Conservation (phyloP, 2,797 vertebrate species). For the Sphenopsis melanotis region DNA sequence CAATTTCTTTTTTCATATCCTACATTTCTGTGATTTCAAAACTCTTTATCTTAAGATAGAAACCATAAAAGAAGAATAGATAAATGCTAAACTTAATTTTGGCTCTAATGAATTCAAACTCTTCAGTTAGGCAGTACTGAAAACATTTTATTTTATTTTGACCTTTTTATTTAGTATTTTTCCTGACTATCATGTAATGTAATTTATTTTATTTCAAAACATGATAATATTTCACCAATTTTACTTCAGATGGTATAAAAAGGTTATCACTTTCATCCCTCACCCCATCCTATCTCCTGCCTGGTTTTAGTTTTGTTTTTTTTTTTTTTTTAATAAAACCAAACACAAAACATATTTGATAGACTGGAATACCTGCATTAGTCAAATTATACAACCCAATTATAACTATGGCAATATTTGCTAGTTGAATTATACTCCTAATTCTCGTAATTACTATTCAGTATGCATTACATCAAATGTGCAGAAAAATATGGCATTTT, state of each 20-base stretch:
- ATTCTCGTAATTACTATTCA: background rate
- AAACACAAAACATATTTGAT: background rate
- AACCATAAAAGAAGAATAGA: background rate
- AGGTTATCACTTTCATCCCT: background rate
- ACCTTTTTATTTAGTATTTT: background rate
- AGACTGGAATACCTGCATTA: background rate
- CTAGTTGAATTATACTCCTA: background rate
- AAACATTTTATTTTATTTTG: background rate
- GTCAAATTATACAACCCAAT: background rate
- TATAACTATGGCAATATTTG: background rate
- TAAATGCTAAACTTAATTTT: background rate
- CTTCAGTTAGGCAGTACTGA: background rate
- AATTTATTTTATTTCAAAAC: background rate
- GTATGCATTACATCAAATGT: background rate
- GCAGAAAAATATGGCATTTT: background rate
- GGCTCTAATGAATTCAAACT: background rate
- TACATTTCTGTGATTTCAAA: background rate
- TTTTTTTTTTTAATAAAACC: background rate
- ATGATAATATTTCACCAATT: background rate
- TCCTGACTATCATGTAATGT: background rate
- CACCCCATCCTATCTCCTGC: background rate
- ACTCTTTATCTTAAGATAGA: background rate
- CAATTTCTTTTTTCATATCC: background rate
- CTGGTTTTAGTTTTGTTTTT: rapidly evolving
- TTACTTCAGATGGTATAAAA: background rate